A percentile compares a stretch with the other conserved stretches of the same genome.
These are phyloP conservation scores for cat (Felis catus) DNA, from an alignment of 2,113 vertebrate genomes.

Conservation along the genomic window F.catus_Fca126_mat1.0 CM031417.1:84149501-84150000, in stretches of 20 bases:
- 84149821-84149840: too few relatives aligned
- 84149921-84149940: too few relatives aligned
- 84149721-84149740: background rate
- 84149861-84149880: too few relatives aligned
- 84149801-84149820: too few relatives aligned
- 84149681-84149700: background rate
- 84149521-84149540: background rate
- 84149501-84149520: background rate
- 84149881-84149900: too few relatives aligned
- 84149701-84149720: background rate
- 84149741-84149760: background rate
- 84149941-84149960: too few relatives aligned
- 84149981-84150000: constrained; percentile 31
- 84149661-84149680: background rate
- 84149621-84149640: background rate
- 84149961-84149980: background rate
- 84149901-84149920: too few relatives aligned
- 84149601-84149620: background rate
- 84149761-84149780: too few relatives aligned
- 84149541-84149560: background rate
- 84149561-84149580: background rate
- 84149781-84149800: too few relatives aligned
- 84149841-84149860: too few relatives aligned
- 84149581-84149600: background rate
- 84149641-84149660: background rate